phyloP scores from a whole-genome alignment of 2,797 vertebrate genomes.

The Tiaroga cobitis region DNA sequence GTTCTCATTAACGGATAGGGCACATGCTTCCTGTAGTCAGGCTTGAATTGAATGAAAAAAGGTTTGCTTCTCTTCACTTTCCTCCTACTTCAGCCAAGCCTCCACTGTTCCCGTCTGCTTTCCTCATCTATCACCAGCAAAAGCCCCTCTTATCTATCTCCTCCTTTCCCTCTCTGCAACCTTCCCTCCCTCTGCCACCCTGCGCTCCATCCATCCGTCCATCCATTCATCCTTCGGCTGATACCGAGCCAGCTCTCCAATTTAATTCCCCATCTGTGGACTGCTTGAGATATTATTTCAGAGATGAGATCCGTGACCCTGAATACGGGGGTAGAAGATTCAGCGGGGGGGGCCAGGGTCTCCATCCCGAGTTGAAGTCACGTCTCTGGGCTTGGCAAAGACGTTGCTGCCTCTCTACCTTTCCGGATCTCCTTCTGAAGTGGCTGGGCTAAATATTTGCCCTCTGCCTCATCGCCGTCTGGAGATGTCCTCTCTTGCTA shows the following conservation, averaged over 20 bases:
- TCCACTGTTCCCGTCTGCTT: slow-evolving; percentile 29
- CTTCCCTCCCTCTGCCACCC: slow-evolving; percentile 39
- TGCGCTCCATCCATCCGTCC: slow-evolving; percentile 43
- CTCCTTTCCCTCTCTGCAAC: slow-evolving; percentile 33
- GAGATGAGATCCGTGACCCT: slow-evolving; percentile 86
- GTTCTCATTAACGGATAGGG: background rate
- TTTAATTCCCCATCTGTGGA: slow-evolving; percentile 82
- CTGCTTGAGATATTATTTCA: slow-evolving; percentile 82
- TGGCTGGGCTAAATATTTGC: slow-evolving; percentile 81
- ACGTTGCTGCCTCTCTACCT: slow-evolving; percentile 39
- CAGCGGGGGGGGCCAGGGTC: slow-evolving; percentile 56
- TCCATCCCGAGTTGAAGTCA: slow-evolving; percentile 46
- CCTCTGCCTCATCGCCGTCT: slow-evolving; percentile 75
- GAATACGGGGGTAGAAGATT: slow-evolving; percentile 77
- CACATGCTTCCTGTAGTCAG: background rate
- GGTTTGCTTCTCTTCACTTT: background rate
- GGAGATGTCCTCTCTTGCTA: slow-evolving; percentile 71
- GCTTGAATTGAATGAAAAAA: background rate
- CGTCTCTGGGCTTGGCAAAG: slow-evolving; percentile 46
- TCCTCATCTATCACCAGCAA: slow-evolving; percentile 48
- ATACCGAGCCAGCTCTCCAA: slow-evolving; percentile 73
- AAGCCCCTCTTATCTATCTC: slow-evolving; percentile 24
- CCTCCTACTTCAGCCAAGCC: slow-evolving; percentile 57
- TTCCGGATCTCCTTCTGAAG: slow-evolving; percentile 54
- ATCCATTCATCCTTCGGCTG: slow-evolving; percentile 68